Base-by-base conservation (phyloP, 1,140 invertebrate species). In the Caenorhabditis inopinata region DNA sequence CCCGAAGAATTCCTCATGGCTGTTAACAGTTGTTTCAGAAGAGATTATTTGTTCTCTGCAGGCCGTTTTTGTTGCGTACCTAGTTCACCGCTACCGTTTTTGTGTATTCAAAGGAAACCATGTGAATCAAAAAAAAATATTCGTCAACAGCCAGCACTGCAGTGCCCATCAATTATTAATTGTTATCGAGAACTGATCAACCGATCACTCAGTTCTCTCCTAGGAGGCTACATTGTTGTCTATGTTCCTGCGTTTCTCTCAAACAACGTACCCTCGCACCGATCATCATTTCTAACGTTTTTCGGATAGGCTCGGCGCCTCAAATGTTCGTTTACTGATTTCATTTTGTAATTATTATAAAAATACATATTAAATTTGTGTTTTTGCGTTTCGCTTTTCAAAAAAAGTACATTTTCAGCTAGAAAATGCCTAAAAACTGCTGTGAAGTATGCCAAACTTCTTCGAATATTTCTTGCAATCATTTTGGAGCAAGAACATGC, bases 151-250 rank as follows among this genome's bases (percentile, higher is more conserved):
- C n/a, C n/a, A n/a, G n/a, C n/a, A n/a, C n/a, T n/a, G n/a, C n/a
- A n/a, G n/a, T n/a, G n/a, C n/a, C n/a, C n/a, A n/a, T n/a, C n/a
- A n/a, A n/a, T n/a, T n/a, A n/a, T n/a, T n/a, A n/a, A n/a, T n/a
- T n/a, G n/a, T n/a, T n/a, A n/a, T n/a, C n/a, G n/a, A n/a, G n/a
- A n/a, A n/a, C n/a, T n/a, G n/a, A n/a, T n/a, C n/a, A n/a, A n/a
- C n/a, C n/a, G n/a, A n/a, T n/a, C n/a, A n/a, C n/a, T n/a, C n/a
- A n/a, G n/a, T n/a, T n/a, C n/a, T n/a, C n/a, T n/a, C n/a, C n/a
- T n/a, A n/a, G n/a, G 38, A 68, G 58, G n/a, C 58, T 68, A 68
- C 58, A 68, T 11, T 68, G 58, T 68, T 68, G 58, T 42, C 58
- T 35, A 23, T 68, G 4, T 18, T 18, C 21, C 58, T 68, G 58